phyloP scores from a whole-genome alignment of 1,140 invertebrate genomes.

The Pseudomyrmex concolor region DNA sequence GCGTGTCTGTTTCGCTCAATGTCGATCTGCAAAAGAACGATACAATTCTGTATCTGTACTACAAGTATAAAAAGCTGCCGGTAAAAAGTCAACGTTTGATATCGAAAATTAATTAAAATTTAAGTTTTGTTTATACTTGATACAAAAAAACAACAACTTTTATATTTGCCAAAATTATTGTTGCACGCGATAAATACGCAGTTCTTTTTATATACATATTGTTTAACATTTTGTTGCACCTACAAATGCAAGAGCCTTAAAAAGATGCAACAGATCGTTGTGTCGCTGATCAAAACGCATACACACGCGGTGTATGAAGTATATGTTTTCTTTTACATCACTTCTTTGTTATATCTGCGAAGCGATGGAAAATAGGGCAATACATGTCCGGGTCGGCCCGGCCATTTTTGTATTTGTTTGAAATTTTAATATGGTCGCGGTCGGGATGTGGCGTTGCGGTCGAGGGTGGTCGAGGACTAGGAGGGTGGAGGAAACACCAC shows the following conservation, averaged over 20 bases:
- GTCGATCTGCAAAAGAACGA: background rate
- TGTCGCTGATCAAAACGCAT: background rate
- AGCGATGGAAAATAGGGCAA: conserved; percentile 69
- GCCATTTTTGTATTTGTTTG: conserved; percentile 79
- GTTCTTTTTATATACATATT: background rate
- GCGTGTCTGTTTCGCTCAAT: background rate
- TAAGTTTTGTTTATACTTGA: too few relatives aligned
- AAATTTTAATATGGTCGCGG: conserved; percentile 81
- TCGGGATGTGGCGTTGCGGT: conserved; percentile 43
- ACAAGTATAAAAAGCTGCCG: background rate
- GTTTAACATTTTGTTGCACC: background rate
- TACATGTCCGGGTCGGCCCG: conserved; percentile 73
- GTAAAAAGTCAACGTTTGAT: background rate
- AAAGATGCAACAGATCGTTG: background rate
- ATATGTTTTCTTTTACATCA: background rate
- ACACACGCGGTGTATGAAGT: background rate
- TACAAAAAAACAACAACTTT: too few relatives aligned
- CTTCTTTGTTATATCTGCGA: conserved; percentile 32
- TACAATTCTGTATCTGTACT: conserved; percentile 12
- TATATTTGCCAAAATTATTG: background rate
- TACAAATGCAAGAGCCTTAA: background rate
- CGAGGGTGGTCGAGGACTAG: conserved; percentile 10
- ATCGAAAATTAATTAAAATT: background rate
- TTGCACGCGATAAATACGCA: background rate
- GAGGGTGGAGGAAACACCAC: conserved; percentile 48